phyloP scores from a whole-genome alignment of 2,797 vertebrate genomes.

The Phataginus tetradactyla region DNA sequence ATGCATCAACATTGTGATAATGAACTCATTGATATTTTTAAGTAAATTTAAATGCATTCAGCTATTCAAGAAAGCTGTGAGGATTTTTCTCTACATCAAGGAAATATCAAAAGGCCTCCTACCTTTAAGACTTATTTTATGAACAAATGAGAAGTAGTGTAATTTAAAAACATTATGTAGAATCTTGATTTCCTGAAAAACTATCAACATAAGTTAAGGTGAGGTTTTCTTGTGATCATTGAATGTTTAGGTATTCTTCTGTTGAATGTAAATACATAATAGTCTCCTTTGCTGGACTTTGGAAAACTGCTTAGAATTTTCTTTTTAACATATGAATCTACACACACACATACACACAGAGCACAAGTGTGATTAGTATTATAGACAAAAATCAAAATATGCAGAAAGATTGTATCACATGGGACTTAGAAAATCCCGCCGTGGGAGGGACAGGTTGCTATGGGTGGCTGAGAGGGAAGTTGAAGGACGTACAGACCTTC shows the following conservation, averaged over 20 bases:
- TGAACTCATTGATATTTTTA: slow-evolving; percentile 35
- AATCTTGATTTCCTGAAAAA: slow-evolving; percentile 30
- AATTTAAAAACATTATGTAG: background rate
- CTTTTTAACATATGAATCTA: background rate
- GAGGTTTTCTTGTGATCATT: background rate
- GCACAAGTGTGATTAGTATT: background rate
- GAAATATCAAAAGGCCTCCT: background rate
- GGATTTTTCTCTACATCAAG: slow-evolving; percentile 22
- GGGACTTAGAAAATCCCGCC: background rate
- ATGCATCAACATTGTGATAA: background rate
- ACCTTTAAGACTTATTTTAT: background rate
- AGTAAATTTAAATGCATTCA: slow-evolving; percentile 18
- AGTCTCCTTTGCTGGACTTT: background rate
- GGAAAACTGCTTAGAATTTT: background rate
- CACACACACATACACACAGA: background rate
- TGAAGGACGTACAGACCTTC: no score
- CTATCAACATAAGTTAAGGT: background rate
- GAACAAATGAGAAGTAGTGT: background rate
- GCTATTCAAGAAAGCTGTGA: background rate
- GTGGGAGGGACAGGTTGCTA: no score
- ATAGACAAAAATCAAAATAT: slow-evolving; percentile 11
- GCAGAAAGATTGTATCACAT: background rate
- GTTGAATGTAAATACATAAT: background rate
- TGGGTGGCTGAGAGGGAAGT: no score
- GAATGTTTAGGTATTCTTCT: background rate